A percentile compares a stretch with the other conserved stretches of the same genome.
These are phyloP conservation scores for Nylanderia fulva DNA, from an alignment of 1,140 invertebrate species.

Conservation along the genomic window DNA sequence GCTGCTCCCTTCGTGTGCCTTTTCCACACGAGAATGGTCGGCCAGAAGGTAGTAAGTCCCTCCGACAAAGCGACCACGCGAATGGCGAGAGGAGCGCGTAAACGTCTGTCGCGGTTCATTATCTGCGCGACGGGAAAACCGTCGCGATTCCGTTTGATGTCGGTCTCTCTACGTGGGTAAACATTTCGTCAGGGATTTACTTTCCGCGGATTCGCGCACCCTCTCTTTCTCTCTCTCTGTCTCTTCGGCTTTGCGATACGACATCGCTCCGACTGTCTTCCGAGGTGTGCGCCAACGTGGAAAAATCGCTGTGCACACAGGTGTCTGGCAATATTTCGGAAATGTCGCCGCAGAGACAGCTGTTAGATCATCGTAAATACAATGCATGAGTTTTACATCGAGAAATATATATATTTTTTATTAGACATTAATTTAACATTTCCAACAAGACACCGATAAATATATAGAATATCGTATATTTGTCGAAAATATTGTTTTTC, in stretches of 20 bases:
- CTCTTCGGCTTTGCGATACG: conserved; percentile 57
- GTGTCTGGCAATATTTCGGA: conserved; percentile 25
- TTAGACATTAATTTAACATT: background rate
- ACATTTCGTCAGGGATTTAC: conserved; percentile 72
- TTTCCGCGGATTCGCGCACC: conserved; percentile 66
- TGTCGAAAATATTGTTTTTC: background rate
- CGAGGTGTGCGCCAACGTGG: conserved; percentile 34
- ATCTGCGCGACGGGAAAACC: conserved; percentile 65
- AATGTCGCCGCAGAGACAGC: background rate
- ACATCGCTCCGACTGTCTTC: conserved; percentile 67
- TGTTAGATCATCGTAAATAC: conserved; percentile 7
- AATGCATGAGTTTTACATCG: background rate
- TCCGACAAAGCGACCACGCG: conserved; percentile 47
- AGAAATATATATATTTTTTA: too few relatives aligned
- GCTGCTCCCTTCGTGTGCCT: background rate
- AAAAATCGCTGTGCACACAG: conserved; percentile 50
- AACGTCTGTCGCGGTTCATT: conserved; percentile 71
- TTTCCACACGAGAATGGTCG: conserved; percentile 29
- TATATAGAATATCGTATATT: conserved; percentile 27
- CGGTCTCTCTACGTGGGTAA: conserved; percentile 69
- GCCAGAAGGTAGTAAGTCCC: conserved; percentile 8
- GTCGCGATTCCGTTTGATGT: conserved; percentile 76
- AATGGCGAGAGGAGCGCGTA: conserved; percentile 40
- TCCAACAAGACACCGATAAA: background rate
- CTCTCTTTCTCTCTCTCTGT: too few relatives aligned